Conservation (phyloP, 2,113 vertebrate species). For the Xenotilapia flavipinnis region DNA sequence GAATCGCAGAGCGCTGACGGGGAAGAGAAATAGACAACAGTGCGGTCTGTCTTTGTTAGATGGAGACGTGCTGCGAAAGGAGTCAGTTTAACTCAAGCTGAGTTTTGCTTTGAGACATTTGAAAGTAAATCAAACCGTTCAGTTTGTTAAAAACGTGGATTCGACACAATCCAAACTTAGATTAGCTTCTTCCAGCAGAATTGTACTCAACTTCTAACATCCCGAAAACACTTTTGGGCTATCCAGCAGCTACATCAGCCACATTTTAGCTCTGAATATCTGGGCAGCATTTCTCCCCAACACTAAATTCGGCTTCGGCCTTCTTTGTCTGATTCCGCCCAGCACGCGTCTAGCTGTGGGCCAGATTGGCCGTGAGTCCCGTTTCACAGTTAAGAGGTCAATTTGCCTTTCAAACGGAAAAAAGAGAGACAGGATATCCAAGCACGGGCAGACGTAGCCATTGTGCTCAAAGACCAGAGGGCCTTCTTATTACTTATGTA, state of each 20-base stretch:
- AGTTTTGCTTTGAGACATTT: neutral
- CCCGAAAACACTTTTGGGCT: neutral
- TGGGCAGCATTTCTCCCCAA: neutral
- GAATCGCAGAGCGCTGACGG: neutral
- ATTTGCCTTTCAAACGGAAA: conserved; percentile 86
- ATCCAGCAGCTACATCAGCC: neutral
- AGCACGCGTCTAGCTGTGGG: conserved; percentile 83
- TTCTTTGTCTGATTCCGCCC: conserved; percentile 72
- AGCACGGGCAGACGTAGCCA: conserved; percentile 68
- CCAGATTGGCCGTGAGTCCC: conserved; percentile 81
- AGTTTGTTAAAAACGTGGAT: neutral
- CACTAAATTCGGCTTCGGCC: conserved; percentile 24
- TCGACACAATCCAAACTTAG: neutral
- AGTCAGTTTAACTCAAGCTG: neutral
- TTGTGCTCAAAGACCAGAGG: conserved; percentile 76
- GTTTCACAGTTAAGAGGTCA: conserved; percentile 85
- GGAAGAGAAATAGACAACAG: neutral
- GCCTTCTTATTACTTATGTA: conserved; percentile 80
- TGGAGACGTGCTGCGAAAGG: neutral
- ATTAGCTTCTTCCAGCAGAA: neutral
- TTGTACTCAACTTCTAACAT: neutral
- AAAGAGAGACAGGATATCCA: conserved; percentile 54
- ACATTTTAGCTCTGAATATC: neutral
- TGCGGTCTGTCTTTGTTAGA: neutral
- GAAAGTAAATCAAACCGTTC: neutral